Evolutionary conservation across 2,797 vertebrate species (phyloP).

Genomic region (Sciaenops ocellatus): DNA sequence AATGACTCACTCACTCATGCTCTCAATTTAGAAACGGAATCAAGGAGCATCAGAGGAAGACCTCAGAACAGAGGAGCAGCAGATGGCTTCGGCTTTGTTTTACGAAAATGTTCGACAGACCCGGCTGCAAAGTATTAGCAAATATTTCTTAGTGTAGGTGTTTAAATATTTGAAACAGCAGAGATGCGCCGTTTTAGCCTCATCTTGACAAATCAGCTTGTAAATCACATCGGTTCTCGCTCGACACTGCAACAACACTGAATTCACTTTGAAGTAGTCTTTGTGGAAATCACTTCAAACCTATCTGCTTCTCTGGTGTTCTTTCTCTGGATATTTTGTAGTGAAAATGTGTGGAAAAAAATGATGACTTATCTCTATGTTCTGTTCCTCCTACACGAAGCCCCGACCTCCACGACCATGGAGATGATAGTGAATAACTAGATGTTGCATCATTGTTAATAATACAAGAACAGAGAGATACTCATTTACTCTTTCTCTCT

Average conservation of each 20-base stretch:
- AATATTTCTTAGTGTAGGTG: slow-evolving; percentile 6
- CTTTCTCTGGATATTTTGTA: neutral
- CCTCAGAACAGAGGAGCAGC: slow-evolving; percentile 56
- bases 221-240: slow-evolving; percentile 29
- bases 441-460: slow-evolving; percentile 22
- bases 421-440: slow-evolving; percentile 3
- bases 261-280: slow-evolving; percentile 17
- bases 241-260: slow-evolving; percentile 8
- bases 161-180: slow-evolving; percentile 32
- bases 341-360: neutral
- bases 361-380: neutral
- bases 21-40: slow-evolving; percentile 69
- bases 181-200: slow-evolving; percentile 30
- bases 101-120: slow-evolving; percentile 41
- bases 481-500: slow-evolving; percentile 2
- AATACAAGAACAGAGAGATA: slow-evolving; percentile 4
- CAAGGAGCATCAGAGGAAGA: slow-evolving; percentile 48
- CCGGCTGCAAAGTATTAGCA: slow-evolving; percentile 28
- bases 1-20: slow-evolving; percentile 59
- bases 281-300: neutral
- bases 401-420: neutral
- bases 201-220: slow-evolving; percentile 17
- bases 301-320: neutral
- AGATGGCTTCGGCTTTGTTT: slow-evolving; percentile 57
- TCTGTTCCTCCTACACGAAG: neutral